Base-by-base conservation (phyloP, 2,113 vertebrate genomes). In the Antigone vipio region DNA sequence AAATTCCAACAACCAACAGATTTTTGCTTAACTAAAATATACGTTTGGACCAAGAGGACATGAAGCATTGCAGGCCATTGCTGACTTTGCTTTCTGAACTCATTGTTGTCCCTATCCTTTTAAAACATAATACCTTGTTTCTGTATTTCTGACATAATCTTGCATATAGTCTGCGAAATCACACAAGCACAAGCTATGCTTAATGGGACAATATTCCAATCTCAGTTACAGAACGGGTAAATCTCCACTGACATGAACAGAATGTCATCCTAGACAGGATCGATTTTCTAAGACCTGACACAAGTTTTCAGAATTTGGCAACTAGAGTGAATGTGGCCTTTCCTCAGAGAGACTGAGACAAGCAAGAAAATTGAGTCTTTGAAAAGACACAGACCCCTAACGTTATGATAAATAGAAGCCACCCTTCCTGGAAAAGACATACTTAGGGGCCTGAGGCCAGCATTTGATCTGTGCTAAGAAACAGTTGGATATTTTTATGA, bases 401-500 rank as follows among this genome's bases (percentile, higher is more conserved):
- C 47, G 55, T 92, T 88, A 88, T 64, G 68, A 97, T 92, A 98
- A 97, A 95, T 91, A 96, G 81, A 87, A 94, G 84, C 68, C 64
- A 83, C 32, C 27, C 47, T 93, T 94, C 92, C 96, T 91, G 86
- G 93, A 88, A 96, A 93, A 96, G 86, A 66, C 96, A 94, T 52
- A 69, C 47, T 72, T 55, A 91, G 79, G 71, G 71, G 77, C 74
- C 74, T 38, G 75, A 96, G 95, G 92, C 92, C 96, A 96, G 55
- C 66, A 38, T 94, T 93, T 89, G 85, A 93, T 79, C 94, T 93
- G 50, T 78, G 85, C 85, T 97, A 95, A 89, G 93, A 97, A 95
- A 94, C 92, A 66, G 90, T 92, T 96, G 92, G 94, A 69, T 97
- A 93, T 93, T 92, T 98, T 97, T 97, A 97, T 94, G 93, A 92